Conservation (phyloP, 2,797 vertebrate species). For the Ispidina picta region DNA sequence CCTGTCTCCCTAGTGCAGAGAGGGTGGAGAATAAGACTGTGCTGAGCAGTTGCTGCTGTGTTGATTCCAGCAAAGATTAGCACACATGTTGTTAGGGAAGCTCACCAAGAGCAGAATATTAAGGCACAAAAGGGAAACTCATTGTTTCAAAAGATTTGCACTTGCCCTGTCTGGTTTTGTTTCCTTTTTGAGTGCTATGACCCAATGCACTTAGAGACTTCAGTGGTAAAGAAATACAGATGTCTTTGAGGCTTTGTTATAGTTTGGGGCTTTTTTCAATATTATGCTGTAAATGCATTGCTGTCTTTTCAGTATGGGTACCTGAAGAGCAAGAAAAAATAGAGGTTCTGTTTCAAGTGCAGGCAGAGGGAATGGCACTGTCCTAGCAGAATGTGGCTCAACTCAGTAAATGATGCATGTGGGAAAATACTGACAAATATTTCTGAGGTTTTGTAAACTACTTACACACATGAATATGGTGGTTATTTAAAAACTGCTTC, state of each 20-base stretch:
- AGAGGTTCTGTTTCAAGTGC: not conserved
- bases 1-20: slow-evolving; percentile 50
- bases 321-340: not conserved
- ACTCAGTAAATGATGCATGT: not conserved
- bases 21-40: slow-evolving; percentile 23
- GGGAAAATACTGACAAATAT: not conserved
- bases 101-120: slow-evolving; percentile 20
- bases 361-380: not conserved
- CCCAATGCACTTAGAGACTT: not conserved
- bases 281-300: not conserved
- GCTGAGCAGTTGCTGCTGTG: not conserved
- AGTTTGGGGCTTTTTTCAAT: slow-evolving; percentile 5
- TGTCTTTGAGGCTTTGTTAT: not conserved
- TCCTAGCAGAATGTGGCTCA: not conserved
- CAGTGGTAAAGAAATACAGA: not conserved
- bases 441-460: not conserved
- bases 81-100: not conserved
- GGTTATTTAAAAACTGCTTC: not conserved
- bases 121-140: slow-evolving; percentile 7
- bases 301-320: not conserved
- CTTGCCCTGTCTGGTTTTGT: not conserved
- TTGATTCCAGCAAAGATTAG: slow-evolving; percentile 20
- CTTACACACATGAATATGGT: not conserved
- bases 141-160: not conserved
- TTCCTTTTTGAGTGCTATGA: not conserved